Base-by-base conservation (phyloP, 1,140 invertebrate genomes). In the Drepana arcuata region DNA sequence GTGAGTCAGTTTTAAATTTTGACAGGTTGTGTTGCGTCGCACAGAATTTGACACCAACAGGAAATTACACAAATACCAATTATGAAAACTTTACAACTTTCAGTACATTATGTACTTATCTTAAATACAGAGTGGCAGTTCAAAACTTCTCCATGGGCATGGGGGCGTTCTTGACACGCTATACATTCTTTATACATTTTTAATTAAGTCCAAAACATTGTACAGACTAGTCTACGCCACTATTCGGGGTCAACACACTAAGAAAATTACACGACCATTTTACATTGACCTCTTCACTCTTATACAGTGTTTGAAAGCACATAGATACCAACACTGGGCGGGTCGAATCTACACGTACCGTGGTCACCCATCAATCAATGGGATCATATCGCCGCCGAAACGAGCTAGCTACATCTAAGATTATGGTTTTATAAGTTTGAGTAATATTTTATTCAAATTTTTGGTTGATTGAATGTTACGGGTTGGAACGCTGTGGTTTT, bases 341-440 rank as follows among this genome's bases (percentile, higher is more conserved):
- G 13, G 27, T 21, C 16, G 38, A 30, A 41, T 41, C 35, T 44
- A 35, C 58, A 57, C 58, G 51, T 61, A 57, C 59, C 65, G 62
- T 71, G 73, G 69, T 71, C 71, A 81, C 73, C 73, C 77, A 81
- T 81, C 77, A 79, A 81, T 81, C 77, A 81, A 81, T 79, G 66
- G 71, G 60, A 79, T 79, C 77, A 79, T 75, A 81, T 78, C 71
- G 63, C 58, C 25, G 60, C 62, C 62, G 63, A 70, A 70, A 70
- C 68, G 55, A 70, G 64, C 70, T 60, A 57, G 64, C 55, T 49
- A 40, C 51, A 55, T 52, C 58, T 54, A 54, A 65, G 53, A 72
- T 73, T 74, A 77, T 77, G 68, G 71, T 69, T 78, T 77, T 73
- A 69, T 74, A 75, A 70, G 52, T 75, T 81, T 54, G 56, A 59